These are phyloP conservation scores for Pyrgilauda ruficollis DNA, from an alignment of 2,113 vertebrate genomes.

Conservation along the genomic window DNA sequence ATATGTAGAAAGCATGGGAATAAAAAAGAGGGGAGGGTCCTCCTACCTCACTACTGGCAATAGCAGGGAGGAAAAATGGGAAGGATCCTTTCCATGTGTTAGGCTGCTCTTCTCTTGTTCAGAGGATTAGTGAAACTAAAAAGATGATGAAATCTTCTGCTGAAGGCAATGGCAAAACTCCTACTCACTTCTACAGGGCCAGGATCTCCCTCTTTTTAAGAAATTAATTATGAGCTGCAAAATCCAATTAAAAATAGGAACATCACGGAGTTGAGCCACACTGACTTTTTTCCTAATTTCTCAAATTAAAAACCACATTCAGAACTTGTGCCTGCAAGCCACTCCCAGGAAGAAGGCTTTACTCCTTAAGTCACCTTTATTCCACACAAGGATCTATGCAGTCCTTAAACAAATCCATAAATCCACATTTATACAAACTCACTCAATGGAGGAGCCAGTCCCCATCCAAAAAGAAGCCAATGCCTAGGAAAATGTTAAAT, in stretches of 20 bases:
- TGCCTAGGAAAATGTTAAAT: not conserved
- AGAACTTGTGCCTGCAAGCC: not conserved
- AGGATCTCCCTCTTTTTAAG: conserved; percentile 9
- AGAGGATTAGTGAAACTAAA: not conserved
- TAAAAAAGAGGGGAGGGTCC: not conserved
- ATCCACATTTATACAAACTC: not conserved
- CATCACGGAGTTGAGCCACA: not conserved
- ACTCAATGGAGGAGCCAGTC: not conserved
- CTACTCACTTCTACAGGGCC: not conserved
- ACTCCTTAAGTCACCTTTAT: not conserved
- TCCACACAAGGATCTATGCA: not conserved
- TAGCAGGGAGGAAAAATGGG: not conserved
- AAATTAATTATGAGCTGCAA: conserved; percentile 50
- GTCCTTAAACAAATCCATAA: not conserved
- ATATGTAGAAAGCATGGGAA: not conserved
- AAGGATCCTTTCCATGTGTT: not conserved
- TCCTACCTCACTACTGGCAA: not conserved
- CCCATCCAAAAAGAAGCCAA: not conserved
- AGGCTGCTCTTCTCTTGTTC: not conserved
- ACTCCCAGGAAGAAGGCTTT: not conserved
- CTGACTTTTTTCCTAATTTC: conserved; percentile 15
- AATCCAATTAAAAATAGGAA: conserved; percentile 54
- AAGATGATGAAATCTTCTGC: conserved; percentile 11
- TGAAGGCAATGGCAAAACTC: conserved; percentile 37
- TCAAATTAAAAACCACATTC: not conserved